Conservation (phyloP, 2,797 vertebrate species). For the Artibeus lituratus region DNA sequence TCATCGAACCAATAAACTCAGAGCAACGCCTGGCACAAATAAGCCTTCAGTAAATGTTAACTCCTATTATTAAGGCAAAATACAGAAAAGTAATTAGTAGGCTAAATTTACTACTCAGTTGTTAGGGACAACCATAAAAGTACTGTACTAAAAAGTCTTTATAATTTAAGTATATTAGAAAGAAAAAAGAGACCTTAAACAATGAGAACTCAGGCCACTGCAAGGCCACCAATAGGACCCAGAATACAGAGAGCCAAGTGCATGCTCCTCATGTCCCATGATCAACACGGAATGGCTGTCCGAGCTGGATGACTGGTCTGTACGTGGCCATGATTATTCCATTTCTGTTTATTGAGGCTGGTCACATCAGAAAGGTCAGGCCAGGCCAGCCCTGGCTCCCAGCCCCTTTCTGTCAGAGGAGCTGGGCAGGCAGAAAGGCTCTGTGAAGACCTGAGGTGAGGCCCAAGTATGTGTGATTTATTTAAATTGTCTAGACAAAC, state of each 20-base stretch:
- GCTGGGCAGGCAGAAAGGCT: neutral
- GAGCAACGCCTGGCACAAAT: slow-evolving; percentile 40
- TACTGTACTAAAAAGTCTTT: slow-evolving; percentile 29
- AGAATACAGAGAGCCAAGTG: neutral
- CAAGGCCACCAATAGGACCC: neutral
- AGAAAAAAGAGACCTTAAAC: neutral
- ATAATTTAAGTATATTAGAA: neutral
- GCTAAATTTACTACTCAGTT: slow-evolving; percentile 52
- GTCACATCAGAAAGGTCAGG: neutral
- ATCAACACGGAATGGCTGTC: too few relatives aligned
- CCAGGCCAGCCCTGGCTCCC: neutral
- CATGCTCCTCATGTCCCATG: rapidly evolving
- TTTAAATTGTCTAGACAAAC: neutral
- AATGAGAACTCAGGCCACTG: neutral
- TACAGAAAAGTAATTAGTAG: slow-evolving; percentile 48
- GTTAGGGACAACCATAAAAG: slow-evolving; percentile 10
- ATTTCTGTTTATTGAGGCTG: neutral
- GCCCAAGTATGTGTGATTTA: neutral
- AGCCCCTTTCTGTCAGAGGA: neutral
- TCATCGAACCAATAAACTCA: slow-evolving; percentile 35
- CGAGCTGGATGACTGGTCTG: neutral
- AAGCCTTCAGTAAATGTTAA: slow-evolving; percentile 50
- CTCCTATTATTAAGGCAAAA: slow-evolving; percentile 48
- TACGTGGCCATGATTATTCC: neutral
- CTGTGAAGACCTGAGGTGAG: neutral